These are phyloP conservation scores for Sebastes paucispinis DNA, from an alignment of 2,797 vertebrate genomes.

Conservation along the genomic window DNA sequence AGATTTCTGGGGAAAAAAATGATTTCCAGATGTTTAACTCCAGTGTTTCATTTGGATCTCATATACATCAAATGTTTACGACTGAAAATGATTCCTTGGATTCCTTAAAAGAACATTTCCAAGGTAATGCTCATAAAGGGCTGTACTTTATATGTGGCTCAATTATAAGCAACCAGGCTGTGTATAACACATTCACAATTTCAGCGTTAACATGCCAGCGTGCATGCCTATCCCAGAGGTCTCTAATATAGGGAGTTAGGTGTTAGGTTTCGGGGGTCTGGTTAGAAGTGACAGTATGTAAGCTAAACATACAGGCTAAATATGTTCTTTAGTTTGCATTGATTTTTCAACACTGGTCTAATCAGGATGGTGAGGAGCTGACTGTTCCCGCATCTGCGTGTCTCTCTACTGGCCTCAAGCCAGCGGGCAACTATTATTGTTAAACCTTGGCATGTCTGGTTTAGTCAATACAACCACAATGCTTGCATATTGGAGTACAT, in stretches of 20 bases:
- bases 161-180: neutral
- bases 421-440: neutral
- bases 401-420: neutral
- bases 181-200: neutral
- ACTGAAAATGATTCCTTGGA: neutral
- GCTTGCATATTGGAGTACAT: conserved; percentile 6
- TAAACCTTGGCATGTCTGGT: neutral
- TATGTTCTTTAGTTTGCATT: neutral
- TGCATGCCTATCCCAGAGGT: neutral
- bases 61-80: neutral
- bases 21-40: neutral
- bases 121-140: neutral
- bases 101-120: neutral
- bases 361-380: neutral
- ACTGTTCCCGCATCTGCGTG: neutral
- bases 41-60: neutral
- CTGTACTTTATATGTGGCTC: neutral
- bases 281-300: neutral
- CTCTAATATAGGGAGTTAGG: neutral
- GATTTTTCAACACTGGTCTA: neutral
- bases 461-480: conserved; percentile 15
- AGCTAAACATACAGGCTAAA: neutral
- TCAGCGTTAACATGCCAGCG: neutral
- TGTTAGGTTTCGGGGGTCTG: neutral
- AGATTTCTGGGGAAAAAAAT: neutral